These are phyloP conservation scores for Eupithecia abbreviata DNA, from an alignment of 2,888 invertebrate species.

Conservation along the genomic window DNA sequence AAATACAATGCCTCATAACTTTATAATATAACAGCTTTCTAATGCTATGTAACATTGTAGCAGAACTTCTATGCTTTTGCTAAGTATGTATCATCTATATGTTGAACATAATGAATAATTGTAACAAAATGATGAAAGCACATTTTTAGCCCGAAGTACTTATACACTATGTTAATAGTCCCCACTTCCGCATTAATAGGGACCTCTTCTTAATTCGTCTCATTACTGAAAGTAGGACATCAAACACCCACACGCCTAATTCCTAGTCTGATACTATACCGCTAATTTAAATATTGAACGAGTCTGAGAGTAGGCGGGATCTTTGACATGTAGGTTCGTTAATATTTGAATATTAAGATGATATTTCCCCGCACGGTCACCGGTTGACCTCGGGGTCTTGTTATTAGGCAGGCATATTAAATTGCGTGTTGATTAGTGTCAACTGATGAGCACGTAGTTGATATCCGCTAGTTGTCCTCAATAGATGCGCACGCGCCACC, in stretches of 20 bases:
- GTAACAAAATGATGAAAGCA: background rate
- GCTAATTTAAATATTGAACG: constrained; percentile 11
- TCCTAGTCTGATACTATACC: background rate
- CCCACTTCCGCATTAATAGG: constrained; percentile 14
- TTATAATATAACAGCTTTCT: constrained; percentile 19
- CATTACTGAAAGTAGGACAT: constrained; percentile 27
- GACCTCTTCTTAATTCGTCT: constrained; percentile 21
- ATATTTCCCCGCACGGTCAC: constrained; percentile 31
- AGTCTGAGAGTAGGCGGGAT: background rate
- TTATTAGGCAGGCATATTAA: constrained; percentile 46
- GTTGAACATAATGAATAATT: background rate
- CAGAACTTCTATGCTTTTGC: background rate
- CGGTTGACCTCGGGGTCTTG: constrained; percentile 45
- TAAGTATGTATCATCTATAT: background rate
- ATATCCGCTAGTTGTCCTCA: constrained; percentile 69
- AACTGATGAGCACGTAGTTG: constrained; percentile 57
- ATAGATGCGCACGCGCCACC: constrained; percentile 67
- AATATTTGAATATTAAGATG: constrained; percentile 34
- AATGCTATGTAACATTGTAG: constrained; percentile 11
- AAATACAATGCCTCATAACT: constrained; percentile 16
- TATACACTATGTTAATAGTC: background rate
- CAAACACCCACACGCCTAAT: constrained; percentile 28
- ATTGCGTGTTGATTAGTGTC: constrained; percentile 51
- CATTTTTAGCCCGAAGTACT: background rate
- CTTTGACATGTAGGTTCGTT: constrained; percentile 8